Conservation (phyloP, 2,888 invertebrate genomes). For the Callyntrura guangdongensis region DNA sequence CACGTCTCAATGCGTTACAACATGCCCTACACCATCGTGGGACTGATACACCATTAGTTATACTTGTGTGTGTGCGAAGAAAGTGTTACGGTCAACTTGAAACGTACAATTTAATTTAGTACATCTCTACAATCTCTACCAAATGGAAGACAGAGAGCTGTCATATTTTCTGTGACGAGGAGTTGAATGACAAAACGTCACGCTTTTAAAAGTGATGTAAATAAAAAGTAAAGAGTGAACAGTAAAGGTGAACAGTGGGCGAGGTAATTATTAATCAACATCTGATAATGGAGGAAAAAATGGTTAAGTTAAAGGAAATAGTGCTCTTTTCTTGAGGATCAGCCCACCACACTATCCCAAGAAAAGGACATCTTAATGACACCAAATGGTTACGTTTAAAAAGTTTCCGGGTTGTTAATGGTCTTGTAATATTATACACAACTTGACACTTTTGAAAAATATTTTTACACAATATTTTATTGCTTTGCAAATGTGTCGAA, state of each 20-base stretch:
- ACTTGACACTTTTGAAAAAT: too few species aligned
- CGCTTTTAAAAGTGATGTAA: conserved; percentile 9
- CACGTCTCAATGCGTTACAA: not conserved
- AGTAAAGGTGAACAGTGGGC: conserved; percentile 4
- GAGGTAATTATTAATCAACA: conserved; percentile 46
- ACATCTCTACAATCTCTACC: not conserved
- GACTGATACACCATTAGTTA: not conserved
- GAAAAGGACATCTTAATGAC: not conserved
- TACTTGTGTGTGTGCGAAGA: not conserved
- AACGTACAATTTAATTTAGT: conserved; percentile 2
- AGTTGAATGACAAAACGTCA: conserved; percentile 3
- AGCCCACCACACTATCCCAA: not conserved
- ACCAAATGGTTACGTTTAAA: not conserved
- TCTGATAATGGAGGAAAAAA: not conserved
- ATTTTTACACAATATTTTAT: too few species aligned
- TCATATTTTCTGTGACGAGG: not conserved
- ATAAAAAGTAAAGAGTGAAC: not conserved
- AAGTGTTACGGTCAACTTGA: conserved; percentile 27
- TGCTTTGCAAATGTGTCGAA: too few species aligned
- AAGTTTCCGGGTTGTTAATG: too few species aligned
- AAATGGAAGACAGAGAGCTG: not conserved
- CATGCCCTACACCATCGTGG: not conserved
- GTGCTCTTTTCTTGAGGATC: not conserved
- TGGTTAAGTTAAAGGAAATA: not conserved
- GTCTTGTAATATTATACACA: too few species aligned